Conservation (phyloP, 2,797 vertebrate species). For the Phrynocephalus vlangalii region DNA sequence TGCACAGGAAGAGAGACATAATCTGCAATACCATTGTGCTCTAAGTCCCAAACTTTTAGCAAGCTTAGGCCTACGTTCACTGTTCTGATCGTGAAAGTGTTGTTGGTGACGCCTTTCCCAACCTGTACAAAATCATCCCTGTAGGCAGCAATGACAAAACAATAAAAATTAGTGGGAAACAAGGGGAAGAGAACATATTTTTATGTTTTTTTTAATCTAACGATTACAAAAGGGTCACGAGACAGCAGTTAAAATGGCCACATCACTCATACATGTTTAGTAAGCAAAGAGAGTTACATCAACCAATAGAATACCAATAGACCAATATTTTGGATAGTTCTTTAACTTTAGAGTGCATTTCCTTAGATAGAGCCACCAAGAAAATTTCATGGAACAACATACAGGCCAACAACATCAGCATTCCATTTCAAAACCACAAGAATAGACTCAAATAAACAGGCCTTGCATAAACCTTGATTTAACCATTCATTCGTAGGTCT, state of each 20-base stretch:
- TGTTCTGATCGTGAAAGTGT: conserved; percentile 86
- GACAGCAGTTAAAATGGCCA: neutral
- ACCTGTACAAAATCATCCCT: conserved; percentile 96
- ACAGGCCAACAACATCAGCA: too few relatives aligned
- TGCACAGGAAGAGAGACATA: conserved; percentile 89
- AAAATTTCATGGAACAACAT: neutral
- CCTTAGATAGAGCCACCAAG: neutral
- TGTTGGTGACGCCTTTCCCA: conserved; percentile 84
- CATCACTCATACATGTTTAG: neutral
- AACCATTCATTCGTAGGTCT: too few relatives aligned
- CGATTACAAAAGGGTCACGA: neutral
- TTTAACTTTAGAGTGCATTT: neutral
- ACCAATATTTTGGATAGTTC: neutral
- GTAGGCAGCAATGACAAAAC: neutral
- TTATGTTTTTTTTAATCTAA: neutral
- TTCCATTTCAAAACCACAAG: neutral
- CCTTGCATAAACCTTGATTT: too few relatives aligned
- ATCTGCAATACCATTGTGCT: conserved; percentile 86
- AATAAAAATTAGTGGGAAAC: neutral
- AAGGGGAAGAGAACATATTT: neutral
- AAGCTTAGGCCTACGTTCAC: conserved; percentile 88
- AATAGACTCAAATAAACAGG: too few relatives aligned
- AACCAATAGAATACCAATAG: neutral
- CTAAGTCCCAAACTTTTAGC: conserved; percentile 86
- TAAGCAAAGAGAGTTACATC: neutral